Evolutionary conservation across 2,113 vertebrate species (phyloP), one percentile per base, ranked within the genome.

Genomic region (Pardalotus punctatus): DNA sequence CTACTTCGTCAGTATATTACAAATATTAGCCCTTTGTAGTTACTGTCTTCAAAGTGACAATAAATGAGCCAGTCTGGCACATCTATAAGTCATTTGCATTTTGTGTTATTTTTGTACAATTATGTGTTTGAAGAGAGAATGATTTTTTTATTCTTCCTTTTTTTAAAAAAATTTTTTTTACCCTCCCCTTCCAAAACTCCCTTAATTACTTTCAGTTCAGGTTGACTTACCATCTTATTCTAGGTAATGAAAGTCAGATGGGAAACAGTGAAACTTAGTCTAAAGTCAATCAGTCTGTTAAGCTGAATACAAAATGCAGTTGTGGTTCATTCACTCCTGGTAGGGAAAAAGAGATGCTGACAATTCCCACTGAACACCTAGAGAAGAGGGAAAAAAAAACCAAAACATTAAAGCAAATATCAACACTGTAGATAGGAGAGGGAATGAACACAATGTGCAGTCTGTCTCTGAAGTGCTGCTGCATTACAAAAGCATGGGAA

Each of bases 151-250:
- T 86, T 58, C 60, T 71, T 86, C 17, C 7, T 81, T 78, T 25
- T 54, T 71, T 47, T 20, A n/a, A n/a, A n/a, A n/a, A n/a, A n/a
- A n/a, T n/a, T 40, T 40, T 10, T 40, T 21, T 20, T 13, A 9
- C 53, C n/a, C 35, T 38, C 28, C 33, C 3, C 5, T 35, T 65
- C 90, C 70, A 71, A 92, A 90, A 50, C 78, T 95, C 43, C 54
- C 71, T 96, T 92, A 96, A 93, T 96, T 96, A 88, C 90, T 94
- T 96, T 93, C 56, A 81, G 94, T 90, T 96, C 94, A 90, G 94
- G 94, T 83, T 97, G 88, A 94, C 62, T 95, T 96, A 79, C 74
- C 92, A 71, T 94, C 88, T 87, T 91, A 57, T 94, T 91, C 79
- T 85, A 88, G 69, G 77, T 94, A 97, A 97, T 96, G 92, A 85